A percentile compares a stretch with the other conserved stretches of the same genome.
Conservation (phyloP, 1,140 invertebrate genomes). For the Luehdorfia chinensis region DNA sequence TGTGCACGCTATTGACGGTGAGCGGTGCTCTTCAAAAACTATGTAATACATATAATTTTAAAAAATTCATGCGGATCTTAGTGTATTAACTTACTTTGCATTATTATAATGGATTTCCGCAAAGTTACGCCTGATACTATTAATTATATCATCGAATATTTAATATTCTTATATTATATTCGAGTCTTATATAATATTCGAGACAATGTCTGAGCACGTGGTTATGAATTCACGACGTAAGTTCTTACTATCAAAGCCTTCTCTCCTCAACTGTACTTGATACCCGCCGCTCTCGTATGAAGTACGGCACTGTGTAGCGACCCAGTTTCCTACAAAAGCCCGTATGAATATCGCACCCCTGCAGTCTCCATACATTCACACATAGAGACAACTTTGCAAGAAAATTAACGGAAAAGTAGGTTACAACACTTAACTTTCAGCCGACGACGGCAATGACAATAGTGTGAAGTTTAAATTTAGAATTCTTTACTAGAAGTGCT, state of each 20-base stretch:
- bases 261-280: constrained; percentile 10
- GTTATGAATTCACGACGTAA: neutral
- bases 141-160: no score
- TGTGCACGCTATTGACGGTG: no score
- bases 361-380: constrained; percentile 10
- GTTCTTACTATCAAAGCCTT: constrained; percentile 15
- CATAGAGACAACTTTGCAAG: constrained; percentile 17
- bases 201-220: no score
- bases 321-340: constrained; percentile 30
- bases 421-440: constrained; percentile 13
- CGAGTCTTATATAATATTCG: no score
- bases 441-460: constrained; percentile 17
- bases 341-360: constrained; percentile 18
- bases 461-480: constrained; percentile 13
- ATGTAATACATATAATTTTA: no score
- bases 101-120: no score
- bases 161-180: no score
- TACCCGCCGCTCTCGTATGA: constrained; percentile 13
- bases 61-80: no score
- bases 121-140: no score
- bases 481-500: constrained; percentile 11
- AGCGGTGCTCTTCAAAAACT: no score
- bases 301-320: constrained; percentile 26
- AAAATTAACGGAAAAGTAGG: constrained; percentile 17
- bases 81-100: no score